These are phyloP conservation scores for Prochilodus magdalenae DNA, from an alignment of 2,113 vertebrate species.

Conservation along the genomic window DNA sequence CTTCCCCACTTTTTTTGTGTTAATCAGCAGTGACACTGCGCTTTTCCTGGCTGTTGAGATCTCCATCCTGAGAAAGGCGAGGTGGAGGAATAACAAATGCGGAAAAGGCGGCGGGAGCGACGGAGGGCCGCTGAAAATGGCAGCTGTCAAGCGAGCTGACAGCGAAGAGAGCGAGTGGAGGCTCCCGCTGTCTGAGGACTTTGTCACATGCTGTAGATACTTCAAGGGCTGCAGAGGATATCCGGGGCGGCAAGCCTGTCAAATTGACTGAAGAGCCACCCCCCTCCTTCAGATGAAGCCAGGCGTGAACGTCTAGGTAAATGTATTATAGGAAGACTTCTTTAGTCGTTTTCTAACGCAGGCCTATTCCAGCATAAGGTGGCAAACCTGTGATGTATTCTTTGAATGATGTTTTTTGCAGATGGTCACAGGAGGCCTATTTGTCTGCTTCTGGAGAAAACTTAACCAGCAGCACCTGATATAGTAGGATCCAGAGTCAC, in stretches of 20 bases:
- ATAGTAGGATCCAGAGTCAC: neutral
- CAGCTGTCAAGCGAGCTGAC: slow-evolving; percentile 78
- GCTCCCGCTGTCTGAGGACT: slow-evolving; percentile 65
- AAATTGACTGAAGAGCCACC: slow-evolving; percentile 73
- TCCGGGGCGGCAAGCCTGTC: slow-evolving; percentile 74
- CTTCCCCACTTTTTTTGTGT: slow-evolving; percentile 14
- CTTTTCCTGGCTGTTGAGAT: slow-evolving; percentile 53
- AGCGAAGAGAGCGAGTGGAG: slow-evolving; percentile 51
- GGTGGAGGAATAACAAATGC: slow-evolving; percentile 55
- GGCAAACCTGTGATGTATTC: neutral
- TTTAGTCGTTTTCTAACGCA: neutral
- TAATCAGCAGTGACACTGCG: slow-evolving; percentile 61
- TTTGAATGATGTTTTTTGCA: neutral
- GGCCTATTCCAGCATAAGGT: neutral
- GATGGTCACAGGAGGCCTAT: neutral
- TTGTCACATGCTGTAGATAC: slow-evolving; percentile 72
- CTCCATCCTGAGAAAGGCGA: slow-evolving; percentile 60
- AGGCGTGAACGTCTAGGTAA: slow-evolving; percentile 71
- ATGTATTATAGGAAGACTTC: slow-evolving; percentile 62
- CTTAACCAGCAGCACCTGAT: neutral
- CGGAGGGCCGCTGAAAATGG: slow-evolving; percentile 69
- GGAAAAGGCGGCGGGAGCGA: slow-evolving; percentile 53
- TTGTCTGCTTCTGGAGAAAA: neutral
- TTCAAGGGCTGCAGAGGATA: slow-evolving; percentile 66
- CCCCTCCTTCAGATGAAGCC: slow-evolving; percentile 59